phyloP scores from a whole-genome alignment of 2,888 invertebrate genomes.

The Sceliomorpha sp. region DNA sequence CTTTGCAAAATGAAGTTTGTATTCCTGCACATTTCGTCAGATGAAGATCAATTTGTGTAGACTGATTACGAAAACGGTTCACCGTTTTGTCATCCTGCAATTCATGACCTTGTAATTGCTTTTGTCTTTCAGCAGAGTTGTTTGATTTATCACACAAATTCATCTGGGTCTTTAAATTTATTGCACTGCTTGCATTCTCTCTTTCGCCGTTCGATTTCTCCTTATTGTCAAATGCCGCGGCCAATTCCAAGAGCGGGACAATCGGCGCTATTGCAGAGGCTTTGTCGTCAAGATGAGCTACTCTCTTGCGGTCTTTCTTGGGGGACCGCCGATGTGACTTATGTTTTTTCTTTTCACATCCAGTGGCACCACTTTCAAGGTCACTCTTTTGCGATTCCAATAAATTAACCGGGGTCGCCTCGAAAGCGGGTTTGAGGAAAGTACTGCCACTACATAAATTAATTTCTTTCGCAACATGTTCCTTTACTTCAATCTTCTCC shows the following conservation, averaged over 20 bases:
- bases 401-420: neutral
- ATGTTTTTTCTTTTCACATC: conserved; percentile 22
- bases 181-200: conserved; percentile 25
- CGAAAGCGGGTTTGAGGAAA: conserved; percentile 5
- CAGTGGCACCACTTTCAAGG: conserved; percentile 12
- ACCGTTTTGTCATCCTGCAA: conserved; percentile 13
- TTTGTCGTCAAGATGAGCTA: conserved; percentile 18
- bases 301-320: conserved; percentile 26
- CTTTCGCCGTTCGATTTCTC: conserved; percentile 29
- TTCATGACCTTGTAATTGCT: conserved; percentile 14
- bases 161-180: conserved; percentile 22
- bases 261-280: conserved; percentile 13
- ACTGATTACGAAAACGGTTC: conserved; percentile 16
- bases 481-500: no score
- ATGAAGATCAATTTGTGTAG: conserved; percentile 5
- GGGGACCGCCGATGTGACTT: conserved; percentile 44
- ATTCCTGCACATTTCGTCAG: conserved; percentile 2
- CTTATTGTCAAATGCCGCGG: conserved; percentile 30
- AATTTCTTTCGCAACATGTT: conserved; percentile 3
- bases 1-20: conserved; percentile 15
- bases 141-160: conserved; percentile 25
- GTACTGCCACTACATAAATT: conserved; percentile 3
- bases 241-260: conserved; percentile 27
- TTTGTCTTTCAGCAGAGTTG: conserved; percentile 19
- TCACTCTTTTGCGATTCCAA: conserved; percentile 1